Percentiles rank a stretch among this genome's conserved stretches.
Evolutionary conservation across 2,113 vertebrate species (phyloP).

Genomic region (Prolemur simus): DNA sequence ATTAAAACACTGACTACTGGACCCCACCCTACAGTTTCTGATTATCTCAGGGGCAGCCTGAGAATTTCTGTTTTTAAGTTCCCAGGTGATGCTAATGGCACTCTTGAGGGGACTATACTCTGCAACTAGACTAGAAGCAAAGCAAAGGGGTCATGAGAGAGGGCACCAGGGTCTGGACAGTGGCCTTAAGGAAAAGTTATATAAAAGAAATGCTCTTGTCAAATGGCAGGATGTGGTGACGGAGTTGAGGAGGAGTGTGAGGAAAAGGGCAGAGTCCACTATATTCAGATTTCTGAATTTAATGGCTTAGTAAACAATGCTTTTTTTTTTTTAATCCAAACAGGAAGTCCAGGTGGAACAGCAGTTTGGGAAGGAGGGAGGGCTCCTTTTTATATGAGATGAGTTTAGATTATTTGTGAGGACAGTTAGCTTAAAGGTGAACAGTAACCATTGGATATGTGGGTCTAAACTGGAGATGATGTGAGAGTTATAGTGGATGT

Average conservation of each 20-base stretch:
- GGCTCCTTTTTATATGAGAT: background rate
- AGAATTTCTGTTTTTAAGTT: background rate
- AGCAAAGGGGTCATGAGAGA: background rate
- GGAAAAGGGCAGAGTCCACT: background rate
- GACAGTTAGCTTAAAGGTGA: background rate
- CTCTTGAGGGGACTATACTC: background rate
- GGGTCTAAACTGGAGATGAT: background rate
- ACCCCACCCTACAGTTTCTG: background rate
- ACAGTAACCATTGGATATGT: background rate
- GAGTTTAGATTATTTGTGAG: background rate
- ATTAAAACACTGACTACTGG: background rate
- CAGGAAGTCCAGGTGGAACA: constrained; percentile 3
- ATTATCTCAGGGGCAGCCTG: background rate
- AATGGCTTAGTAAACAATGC: background rate
- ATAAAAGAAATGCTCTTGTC: background rate
- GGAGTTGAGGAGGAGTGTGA: background rate
- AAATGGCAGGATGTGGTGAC: background rate
- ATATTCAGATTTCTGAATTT: background rate
- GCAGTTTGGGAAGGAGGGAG: background rate
- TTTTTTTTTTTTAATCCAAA: background rate
- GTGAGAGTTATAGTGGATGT: background rate
- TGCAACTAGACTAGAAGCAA: background rate
- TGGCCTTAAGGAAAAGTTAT: background rate
- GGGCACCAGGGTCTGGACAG: background rate
- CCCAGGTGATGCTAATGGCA: background rate